phyloP scores from a whole-genome alignment of 2,888 invertebrate genomes.

The Trachelus tabidus region DNA sequence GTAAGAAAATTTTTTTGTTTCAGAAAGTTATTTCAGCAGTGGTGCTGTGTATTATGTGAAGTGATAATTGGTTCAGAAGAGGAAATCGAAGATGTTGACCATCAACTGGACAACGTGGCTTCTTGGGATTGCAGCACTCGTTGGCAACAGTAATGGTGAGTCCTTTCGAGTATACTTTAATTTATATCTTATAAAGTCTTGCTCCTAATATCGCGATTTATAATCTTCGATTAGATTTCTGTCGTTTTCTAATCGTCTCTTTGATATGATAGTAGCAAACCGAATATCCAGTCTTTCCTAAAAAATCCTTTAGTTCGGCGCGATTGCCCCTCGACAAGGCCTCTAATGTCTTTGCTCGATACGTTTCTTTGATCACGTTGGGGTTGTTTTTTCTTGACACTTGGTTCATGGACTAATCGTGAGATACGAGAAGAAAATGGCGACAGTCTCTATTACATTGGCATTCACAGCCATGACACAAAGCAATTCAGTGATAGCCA shows the following conservation, averaged over 20 bases:
- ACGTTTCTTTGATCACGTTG: background rate
- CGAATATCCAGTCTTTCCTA: too few species aligned
- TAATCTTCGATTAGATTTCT: too few species aligned
- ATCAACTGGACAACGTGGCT: slow-evolving; percentile 51
- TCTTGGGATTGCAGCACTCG: slow-evolving; percentile 54
- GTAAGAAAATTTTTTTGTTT: slow-evolving; percentile 1
- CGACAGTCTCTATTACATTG: background rate
- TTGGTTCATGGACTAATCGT: background rate
- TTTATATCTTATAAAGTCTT: background rate
- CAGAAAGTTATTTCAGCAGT: background rate
- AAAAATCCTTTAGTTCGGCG: too few species aligned
- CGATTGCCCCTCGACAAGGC: too few species aligned
- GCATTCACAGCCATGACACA: background rate
- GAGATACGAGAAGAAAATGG: background rate
- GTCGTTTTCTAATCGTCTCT: too few species aligned
- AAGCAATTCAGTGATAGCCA: background rate
- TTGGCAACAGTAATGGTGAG: slow-evolving; percentile 58
- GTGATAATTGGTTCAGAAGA: slow-evolving; percentile 37
- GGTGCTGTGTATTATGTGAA: slow-evolving; percentile 52
- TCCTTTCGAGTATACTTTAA: slow-evolving; percentile 17
- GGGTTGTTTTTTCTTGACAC: background rate
- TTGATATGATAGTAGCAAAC: too few species aligned
- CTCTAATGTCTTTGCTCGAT: background rate
- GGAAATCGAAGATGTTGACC: slow-evolving; percentile 55
- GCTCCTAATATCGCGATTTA: too few species aligned